These are phyloP conservation scores for Watsonalla cultraria DNA, from an alignment of 2,888 invertebrate species.

Conservation along the genomic window DNA sequence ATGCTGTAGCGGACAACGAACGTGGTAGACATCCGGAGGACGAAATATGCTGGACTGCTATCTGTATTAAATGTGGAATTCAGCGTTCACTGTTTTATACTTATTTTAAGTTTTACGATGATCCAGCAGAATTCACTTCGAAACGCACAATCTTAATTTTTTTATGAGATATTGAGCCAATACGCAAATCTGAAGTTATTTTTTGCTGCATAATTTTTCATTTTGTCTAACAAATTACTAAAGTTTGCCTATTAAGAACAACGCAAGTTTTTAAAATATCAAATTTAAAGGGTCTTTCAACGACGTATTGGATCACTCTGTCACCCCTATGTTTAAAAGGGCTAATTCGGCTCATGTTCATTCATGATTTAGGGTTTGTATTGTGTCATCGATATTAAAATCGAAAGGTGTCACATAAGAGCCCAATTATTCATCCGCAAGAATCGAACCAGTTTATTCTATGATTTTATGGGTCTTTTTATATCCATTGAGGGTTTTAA, in stretches of 20 bases:
- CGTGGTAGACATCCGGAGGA: too few relatives aligned
- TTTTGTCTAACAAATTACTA: too few relatives aligned
- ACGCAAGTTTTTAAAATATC: neutral
- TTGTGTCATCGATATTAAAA: slow-evolving; percentile 70
- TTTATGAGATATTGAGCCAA: too few relatives aligned
- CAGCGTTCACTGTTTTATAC: too few relatives aligned
- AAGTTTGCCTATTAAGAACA: neutral
- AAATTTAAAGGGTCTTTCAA: slow-evolving; percentile 39
- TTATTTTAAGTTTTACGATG: too few relatives aligned
- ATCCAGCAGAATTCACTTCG: too few relatives aligned
- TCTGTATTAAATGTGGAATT: too few relatives aligned
- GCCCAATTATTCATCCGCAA: slow-evolving; percentile 63
- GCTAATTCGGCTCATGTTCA: slow-evolving; percentile 61
- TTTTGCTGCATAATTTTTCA: too few relatives aligned
- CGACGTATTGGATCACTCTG: slow-evolving; percentile 45
- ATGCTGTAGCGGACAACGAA: too few relatives aligned
- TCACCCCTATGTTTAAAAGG: slow-evolving; percentile 50
- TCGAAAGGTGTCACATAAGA: slow-evolving; percentile 68
- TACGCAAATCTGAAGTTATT: too few relatives aligned
- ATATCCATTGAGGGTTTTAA: slow-evolving; percentile 50
- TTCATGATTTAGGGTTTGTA: slow-evolving; percentile 63
- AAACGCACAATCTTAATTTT: too few relatives aligned
- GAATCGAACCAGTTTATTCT: slow-evolving; percentile 53
- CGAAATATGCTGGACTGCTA: too few relatives aligned
- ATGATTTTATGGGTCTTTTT: slow-evolving; percentile 51